A percentile compares a stretch with the other conserved stretches of the same genome.
phyloP scores from a whole-genome alignment of 2,797 vertebrate species.

The Macroramphosus scolopax region DNA sequence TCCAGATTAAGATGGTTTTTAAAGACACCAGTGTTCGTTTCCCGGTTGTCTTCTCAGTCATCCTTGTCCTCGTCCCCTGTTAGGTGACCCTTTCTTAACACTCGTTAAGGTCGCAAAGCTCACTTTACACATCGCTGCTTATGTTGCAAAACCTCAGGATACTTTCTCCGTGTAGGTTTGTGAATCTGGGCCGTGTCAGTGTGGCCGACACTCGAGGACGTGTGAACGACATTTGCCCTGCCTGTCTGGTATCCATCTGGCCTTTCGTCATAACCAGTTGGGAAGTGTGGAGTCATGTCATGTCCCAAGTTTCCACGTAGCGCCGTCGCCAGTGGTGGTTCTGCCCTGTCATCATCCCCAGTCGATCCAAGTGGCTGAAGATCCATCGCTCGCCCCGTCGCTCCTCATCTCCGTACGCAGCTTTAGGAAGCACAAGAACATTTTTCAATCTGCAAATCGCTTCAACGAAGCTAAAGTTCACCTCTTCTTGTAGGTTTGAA shows the following conservation, averaged over 20 bases:
- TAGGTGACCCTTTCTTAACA: no score
- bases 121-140: neutral
- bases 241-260: conserved; percentile 27
- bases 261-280: conserved; percentile 15
- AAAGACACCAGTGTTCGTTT: no score
- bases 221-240: conserved; percentile 32
- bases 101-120: no score
- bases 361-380: no score
- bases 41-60: neutral
- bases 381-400: no score
- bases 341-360: no score
- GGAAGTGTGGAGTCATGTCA: conserved; percentile 6
- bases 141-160: conserved; percentile 20
- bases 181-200: conserved; percentile 41
- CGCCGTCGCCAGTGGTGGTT: neutral
- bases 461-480: no score
- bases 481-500: no score
- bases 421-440: no score
- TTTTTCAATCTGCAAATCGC: no score
- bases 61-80: no score
- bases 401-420: no score
- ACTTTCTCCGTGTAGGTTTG: conserved; percentile 26
- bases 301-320: neutral
- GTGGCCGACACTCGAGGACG: conserved; percentile 33
- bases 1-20: neutral